Evolutionary conservation across 2,888 invertebrate genomes (phyloP).

Genomic region (Mimas tiliae): DNA sequence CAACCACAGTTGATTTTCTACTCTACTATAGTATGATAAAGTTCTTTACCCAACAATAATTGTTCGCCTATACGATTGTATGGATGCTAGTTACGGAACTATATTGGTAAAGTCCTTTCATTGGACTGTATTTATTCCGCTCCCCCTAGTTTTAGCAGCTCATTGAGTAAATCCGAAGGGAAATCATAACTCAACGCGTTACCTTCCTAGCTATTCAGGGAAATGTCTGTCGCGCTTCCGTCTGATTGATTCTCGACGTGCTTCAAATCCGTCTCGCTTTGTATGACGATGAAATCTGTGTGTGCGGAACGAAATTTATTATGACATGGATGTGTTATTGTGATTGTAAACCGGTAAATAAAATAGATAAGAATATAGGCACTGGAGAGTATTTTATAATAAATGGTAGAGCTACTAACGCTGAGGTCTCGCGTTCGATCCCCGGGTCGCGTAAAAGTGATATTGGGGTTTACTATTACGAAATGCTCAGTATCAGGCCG

Average conservation of each 20-base stretch:
- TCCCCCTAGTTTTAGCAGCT: constrained; percentile 53
- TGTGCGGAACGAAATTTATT: not conserved
- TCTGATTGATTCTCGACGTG: constrained; percentile 20
- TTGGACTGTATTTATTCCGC: constrained; percentile 61
- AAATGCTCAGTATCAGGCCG: too few species aligned
- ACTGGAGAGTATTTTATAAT: too few species aligned
- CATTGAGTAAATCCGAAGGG: constrained; percentile 58
- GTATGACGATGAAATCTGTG: not conserved
- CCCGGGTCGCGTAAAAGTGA: too few species aligned
- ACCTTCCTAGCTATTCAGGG: constrained; percentile 30
- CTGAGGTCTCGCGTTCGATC: too few species aligned
- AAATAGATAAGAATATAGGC: too few species aligned
- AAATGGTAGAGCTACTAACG: too few species aligned
- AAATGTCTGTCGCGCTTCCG: constrained; percentile 36
- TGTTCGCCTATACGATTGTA: not conserved
- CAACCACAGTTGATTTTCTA: not conserved
- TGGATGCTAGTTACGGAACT: constrained; percentile 29
- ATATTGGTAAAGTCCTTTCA: constrained; percentile 36
- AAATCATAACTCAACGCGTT: constrained; percentile 45
- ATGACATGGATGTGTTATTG: not conserved
- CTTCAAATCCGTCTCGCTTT: not conserved
- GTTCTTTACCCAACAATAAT: constrained; percentile 21
- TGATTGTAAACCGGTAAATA: not conserved
- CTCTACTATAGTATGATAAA: constrained; percentile 6
- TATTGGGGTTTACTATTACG: too few species aligned